Percentiles rank a stretch among this genome's conserved stretches.
Conservation (phyloP, 2,888 invertebrate genomes). For the Galeopsomyia nigrocyanea region DNA sequence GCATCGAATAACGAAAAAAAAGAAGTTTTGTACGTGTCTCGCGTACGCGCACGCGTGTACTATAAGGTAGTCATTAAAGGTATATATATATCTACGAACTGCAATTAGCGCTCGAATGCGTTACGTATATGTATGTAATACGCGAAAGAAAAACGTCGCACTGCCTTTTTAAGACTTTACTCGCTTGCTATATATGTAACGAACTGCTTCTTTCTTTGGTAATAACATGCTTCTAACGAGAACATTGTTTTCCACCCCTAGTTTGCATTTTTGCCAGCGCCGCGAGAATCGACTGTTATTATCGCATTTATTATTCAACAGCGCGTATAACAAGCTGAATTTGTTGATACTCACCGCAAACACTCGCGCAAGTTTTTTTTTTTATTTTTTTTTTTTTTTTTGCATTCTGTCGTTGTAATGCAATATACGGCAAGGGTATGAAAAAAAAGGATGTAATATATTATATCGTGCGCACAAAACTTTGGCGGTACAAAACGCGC, state of each 20-base stretch:
- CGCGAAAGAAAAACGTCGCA: constrained; percentile 11
- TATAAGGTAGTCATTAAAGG: constrained; percentile 22
- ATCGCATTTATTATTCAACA: no score
- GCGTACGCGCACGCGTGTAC: not conserved
- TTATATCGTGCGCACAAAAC: no score
- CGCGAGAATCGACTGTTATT: no score
- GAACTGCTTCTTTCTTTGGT: constrained; percentile 8
- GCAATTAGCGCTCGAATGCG: constrained; percentile 31
- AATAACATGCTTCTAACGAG: constrained; percentile 18
- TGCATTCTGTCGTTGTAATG: no score
- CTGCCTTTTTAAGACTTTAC: constrained; percentile 11
- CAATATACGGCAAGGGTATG: no score
- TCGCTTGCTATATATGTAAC: not conserved
- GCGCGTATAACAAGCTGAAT: no score
- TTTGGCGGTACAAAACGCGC: constrained; percentile 7
- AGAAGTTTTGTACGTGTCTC: constrained; percentile 4
- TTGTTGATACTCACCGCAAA: no score
- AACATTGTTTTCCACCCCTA: constrained; percentile 10
- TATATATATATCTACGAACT: not conserved
- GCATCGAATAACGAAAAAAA: not conserved
- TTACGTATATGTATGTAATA: not conserved
- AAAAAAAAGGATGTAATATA: no score
- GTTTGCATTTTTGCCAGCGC: no score
- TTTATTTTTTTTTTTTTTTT: no score
- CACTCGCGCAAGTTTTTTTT: no score